These are phyloP conservation scores for Orientallactaga bullata DNA, from an alignment of 2,113 vertebrate species.

Conservation along the genomic window DNA sequence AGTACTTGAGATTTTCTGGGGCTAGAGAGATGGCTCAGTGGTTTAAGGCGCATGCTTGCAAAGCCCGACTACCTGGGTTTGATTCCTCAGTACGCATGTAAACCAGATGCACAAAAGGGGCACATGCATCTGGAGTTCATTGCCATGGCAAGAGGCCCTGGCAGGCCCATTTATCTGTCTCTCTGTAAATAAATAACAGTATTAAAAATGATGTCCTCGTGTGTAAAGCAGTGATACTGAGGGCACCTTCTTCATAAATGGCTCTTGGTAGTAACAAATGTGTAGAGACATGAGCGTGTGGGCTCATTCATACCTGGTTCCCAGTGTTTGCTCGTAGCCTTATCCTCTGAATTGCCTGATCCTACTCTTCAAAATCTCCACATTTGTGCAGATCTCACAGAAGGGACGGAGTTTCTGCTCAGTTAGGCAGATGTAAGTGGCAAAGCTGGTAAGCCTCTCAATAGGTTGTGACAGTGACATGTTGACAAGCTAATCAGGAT, in stretches of 20 bases:
- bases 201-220: neutral
- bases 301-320: neutral
- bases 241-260: neutral
- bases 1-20: neutral
- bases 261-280: neutral
- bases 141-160: too few relatives aligned
- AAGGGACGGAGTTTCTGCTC: neutral
- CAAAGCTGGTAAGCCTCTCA: constrained; percentile 5
- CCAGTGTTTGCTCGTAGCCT: fast-evolving
- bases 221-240: neutral
- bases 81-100: too few relatives aligned
- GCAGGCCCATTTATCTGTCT: too few relatives aligned
- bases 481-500: constrained; percentile 37
- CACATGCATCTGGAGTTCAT: too few relatives aligned
- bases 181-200: too few relatives aligned
- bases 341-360: neutral
- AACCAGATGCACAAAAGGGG: too few relatives aligned
- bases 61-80: too few relatives aligned
- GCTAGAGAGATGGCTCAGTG: too few relatives aligned
- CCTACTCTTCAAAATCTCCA: neutral
- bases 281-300: neutral
- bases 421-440: constrained; percentile 31
- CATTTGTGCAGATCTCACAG: neutral
- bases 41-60: too few relatives aligned
- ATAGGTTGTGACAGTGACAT: constrained; percentile 43